Evolutionary conservation across 2,888 invertebrate genomes (phyloP), one percentile per base, ranked within the genome.

Genomic region (Allygus modestus): DNA sequence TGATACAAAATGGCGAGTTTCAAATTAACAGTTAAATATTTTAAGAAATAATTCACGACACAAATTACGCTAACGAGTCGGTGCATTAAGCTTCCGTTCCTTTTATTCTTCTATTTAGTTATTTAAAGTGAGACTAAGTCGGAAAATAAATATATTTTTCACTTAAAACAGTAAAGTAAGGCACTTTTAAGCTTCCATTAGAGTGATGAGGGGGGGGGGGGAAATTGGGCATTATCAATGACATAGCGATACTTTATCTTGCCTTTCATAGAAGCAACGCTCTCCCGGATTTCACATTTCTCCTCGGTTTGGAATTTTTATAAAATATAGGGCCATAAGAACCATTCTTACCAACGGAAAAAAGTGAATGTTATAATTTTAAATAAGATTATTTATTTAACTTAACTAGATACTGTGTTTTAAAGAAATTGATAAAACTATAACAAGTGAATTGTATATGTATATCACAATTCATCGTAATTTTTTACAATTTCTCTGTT

Each of bases 221-320:
- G 20, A 54, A 54, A 54, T 54, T 54, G 54, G 54, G 23, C 54
- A 54, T 54, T 23, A 54, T 54, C 20, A 23, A 23, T 54, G 54
- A 54, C 4, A 23, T 54, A 54, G 20, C 0, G 54, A 23, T 54
- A 23, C 23, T 54, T 54, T 54, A 54, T 20, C 20, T 54, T 54
- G 54, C 20, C 11, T 54, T 54, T 15, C 11, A 54, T 54, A 54
- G 54, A 54, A 15, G 20, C 54, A 54, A 54, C 23, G 54, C 2
- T 17, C 4, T 46, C 46, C 46, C 4, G 15, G 12, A 46, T 46
- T 15, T 15, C 17, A 46, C 46, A 17, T 17, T 46, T 46, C 46
- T 37, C 17, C 46, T 37, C 37, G 9, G n/a, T n/a, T n/a, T n/a
- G n/a, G 37, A 37, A 37, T 7, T 37, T 37, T 37, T 37, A 9